Evolutionary conservation across 2,113 vertebrate species (phyloP).

Genomic region (Vicugna pacos): DNA sequence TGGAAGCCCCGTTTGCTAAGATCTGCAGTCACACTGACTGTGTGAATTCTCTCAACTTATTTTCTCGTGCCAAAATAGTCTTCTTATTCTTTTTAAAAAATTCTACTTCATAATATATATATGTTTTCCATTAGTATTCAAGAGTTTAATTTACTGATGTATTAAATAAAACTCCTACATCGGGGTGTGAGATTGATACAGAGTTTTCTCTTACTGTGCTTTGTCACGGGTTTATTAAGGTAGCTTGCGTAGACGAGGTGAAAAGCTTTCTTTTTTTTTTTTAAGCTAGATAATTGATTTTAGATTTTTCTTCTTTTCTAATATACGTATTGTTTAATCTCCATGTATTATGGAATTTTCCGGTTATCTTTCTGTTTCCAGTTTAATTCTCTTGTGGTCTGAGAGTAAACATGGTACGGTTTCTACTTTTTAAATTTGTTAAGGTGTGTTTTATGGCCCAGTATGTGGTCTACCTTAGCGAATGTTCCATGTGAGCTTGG

Average conservation of each 20-base stretch:
- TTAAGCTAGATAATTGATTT: not conserved
- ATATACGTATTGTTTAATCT: not conserved
- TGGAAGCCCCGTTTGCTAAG: not conserved
- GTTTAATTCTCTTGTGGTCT: not conserved
- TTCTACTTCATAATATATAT: not conserved
- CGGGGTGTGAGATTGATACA: not conserved
- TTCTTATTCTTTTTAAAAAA: not conserved
- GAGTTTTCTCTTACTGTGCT: not conserved
- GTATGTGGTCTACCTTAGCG: not conserved
- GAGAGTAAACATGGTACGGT: not conserved
- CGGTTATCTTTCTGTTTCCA: not conserved
- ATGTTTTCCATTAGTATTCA: not conserved
- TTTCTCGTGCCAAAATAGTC: not conserved
- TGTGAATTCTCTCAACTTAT: not conserved
- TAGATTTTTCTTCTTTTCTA: not conserved
- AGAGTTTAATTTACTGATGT: not conserved
- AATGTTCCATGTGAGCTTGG: not conserved
- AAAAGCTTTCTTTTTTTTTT: not conserved
- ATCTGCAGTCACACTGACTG: not conserved
- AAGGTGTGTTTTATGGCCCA: not conserved
- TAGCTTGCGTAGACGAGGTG: not conserved
- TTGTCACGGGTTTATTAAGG: not conserved
- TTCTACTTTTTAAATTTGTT: not conserved
- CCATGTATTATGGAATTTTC: not conserved
- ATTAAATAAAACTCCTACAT: not conserved